Base-by-base conservation (phyloP, 2,113 vertebrate species). In the Thinocorus orbignyianus region DNA sequence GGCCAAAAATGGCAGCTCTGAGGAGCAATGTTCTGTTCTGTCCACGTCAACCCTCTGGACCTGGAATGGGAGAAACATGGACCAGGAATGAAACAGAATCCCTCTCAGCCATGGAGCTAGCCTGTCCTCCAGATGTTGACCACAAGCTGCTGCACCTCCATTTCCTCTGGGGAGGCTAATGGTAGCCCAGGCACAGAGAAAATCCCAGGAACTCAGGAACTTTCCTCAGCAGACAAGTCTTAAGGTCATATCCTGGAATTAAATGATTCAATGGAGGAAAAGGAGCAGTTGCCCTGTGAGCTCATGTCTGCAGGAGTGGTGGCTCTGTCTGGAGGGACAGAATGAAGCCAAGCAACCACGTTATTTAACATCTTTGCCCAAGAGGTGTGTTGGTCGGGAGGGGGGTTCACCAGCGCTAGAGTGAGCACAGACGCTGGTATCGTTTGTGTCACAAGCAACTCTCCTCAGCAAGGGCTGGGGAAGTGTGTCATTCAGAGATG, bases 31-130 rank as follows among this genome's bases (percentile, higher is more conserved):
- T 44, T 28, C 25, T 60, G 9, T 28, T 74, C 66, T 61, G 49
- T 17, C 7, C 4, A 7, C 13, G n/a, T 81, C 60, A 37, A 1
- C 6, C 24, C 24, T 71, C 65, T 12, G 12, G 30, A 17, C 10
- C 61, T 69, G 77, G 35, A 89, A 61, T 0, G 1, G 55, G 39
- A 72, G 24, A 84, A 37, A 11, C 0, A 0, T 6, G 22, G 42
- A 26, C 39, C 41, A 30, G 51, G 25, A 70, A 6, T 24, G 73
- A 60, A 81, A n/a, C 15, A 37, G 39, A 39, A 3, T 6, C 24
- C 17, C 20, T 19, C 90, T 44, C 51, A 17, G 5, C 15, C 15
- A 8, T 13, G 30, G 52, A 84, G 64, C 33, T 65, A 69, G 20
- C 33, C 23, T 48, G 13, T 48, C 35, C 55, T 94, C 37, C 60